Evolutionary conservation across 2,888 invertebrate genomes (phyloP), one percentile per base, ranked within the genome.

Genomic region (Panorpa germanica): DNA sequence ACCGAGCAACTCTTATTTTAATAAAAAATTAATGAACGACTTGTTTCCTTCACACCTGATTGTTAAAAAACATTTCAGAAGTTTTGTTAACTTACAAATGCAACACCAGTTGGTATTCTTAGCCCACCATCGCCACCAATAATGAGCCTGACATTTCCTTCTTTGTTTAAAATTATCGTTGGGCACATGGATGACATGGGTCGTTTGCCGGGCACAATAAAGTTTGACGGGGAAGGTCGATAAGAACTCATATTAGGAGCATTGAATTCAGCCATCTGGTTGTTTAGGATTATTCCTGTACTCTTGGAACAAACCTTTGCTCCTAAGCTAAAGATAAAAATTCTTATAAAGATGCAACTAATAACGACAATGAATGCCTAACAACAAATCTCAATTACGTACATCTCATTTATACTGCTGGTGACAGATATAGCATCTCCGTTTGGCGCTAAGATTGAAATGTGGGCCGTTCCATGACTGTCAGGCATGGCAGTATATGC

Each of bases 191-290:
- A 83, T 14, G 83, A 83, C 38, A 83, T 54, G 1, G 86, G 81
- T 31, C 76, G 60, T 44, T 80, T 76, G 2, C 75, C 72, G 0
- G 83, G 77, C n/a, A 49, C 55, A 28, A 86, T 70, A 47, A 67
- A 72, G 55, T 90, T 90, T 7, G 73, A 70, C 2, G 68, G 65
- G 1, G 80, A 77, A 0, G 85, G 74, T 2, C 75, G 74, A 30
- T 80, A 45, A 5, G 65, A 69, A 44, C 70, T 78, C 1, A 59
- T 53, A 35, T 67, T 78, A 3, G 57, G 77, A 3, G 74, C 63
- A 0, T 80, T 72, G 48, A 88, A 88, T 48, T 90, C 88, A 43
- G 86, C 82, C 85, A 90, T 88, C 45, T 80, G 76, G 43, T 83
- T 73, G 52, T 88, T 90, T 36, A 81, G 58, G 38, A 90, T 65